These are phyloP conservation scores for Microctenopoma stevenorrisi DNA, from an alignment of 2,797 vertebrate species.

Conservation along the genomic window DNA sequence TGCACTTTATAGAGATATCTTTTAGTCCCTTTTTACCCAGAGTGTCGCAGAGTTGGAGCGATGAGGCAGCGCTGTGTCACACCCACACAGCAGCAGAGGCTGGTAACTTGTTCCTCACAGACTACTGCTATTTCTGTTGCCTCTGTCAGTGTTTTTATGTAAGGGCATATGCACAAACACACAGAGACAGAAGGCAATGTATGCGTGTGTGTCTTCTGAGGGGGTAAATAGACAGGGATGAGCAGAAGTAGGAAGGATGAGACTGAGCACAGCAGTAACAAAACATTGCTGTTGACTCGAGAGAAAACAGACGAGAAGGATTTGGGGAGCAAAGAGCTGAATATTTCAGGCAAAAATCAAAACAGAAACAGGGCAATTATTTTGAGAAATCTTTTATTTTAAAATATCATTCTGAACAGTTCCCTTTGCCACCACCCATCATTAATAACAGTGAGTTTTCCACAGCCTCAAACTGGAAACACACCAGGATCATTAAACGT, in stretches of 20 bases:
- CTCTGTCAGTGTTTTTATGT: constrained; percentile 48
- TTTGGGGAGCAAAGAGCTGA: constrained; percentile 49
- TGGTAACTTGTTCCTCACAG: constrained; percentile 70
- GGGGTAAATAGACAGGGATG: constrained; percentile 45
- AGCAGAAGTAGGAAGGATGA: constrained; percentile 49
- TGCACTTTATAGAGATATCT: constrained; percentile 56
- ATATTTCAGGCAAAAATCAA: constrained; percentile 7
- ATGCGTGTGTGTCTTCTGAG: constrained; percentile 41
- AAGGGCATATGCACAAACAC: not conserved
- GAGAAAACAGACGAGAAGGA: constrained; percentile 40
- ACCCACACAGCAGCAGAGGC: constrained; percentile 71
- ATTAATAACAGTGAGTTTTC: constrained; percentile 22
- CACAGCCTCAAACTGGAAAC: constrained; percentile 1
- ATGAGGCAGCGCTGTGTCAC: constrained; percentile 65
- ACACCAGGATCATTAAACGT: constrained; percentile 14
- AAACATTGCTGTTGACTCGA: constrained; percentile 54
- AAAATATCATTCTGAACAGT: not conserved
- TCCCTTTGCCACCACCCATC: constrained; percentile 24
- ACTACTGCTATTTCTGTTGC: constrained; percentile 66
- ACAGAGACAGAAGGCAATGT: not conserved
- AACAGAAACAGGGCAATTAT: constrained; percentile 29
- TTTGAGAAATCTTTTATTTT: constrained; percentile 42
- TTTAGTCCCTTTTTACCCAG: constrained; percentile 38
- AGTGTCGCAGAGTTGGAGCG: constrained; percentile 52
- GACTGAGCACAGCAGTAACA: constrained; percentile 39